These are phyloP conservation scores for Pimephales promelas DNA, from an alignment of 2,113 vertebrate species.

Conservation along the genomic window DNA sequence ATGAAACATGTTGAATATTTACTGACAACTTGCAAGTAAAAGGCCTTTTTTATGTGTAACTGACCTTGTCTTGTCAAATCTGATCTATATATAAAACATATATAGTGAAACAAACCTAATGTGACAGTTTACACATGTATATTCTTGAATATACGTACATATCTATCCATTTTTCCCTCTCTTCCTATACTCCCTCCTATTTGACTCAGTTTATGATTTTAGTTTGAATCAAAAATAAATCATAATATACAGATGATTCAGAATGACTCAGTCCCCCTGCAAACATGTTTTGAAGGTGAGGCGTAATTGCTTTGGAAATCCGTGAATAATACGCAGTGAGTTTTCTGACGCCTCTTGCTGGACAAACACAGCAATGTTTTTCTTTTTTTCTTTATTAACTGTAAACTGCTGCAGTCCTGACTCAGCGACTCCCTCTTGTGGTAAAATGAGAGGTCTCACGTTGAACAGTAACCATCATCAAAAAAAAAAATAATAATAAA, in stretches of 20 bases:
- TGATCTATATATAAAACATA: slow-evolving; percentile 68
- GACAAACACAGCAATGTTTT: slow-evolving; percentile 4
- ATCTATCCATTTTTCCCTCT: slow-evolving; percentile 47
- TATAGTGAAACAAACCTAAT: slow-evolving; percentile 64
- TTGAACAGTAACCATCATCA: neutral
- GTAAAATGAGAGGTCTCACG: neutral
- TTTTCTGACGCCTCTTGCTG: slow-evolving; percentile 14
- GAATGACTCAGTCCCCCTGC: slow-evolving; percentile 20
- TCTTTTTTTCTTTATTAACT: neutral
- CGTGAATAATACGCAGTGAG: neutral
- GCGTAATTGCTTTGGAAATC: neutral
- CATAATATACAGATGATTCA: slow-evolving; percentile 15
- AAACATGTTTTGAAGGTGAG: slow-evolving; percentile 35
- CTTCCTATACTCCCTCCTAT: slow-evolving; percentile 43
- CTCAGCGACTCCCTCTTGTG: slow-evolving; percentile 25
- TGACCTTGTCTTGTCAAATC: slow-evolving; percentile 57
- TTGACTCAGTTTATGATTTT: slow-evolving; percentile 11
- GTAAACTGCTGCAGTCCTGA: slow-evolving; percentile 20
- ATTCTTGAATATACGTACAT: slow-evolving; percentile 61
- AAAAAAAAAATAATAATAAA: neutral
- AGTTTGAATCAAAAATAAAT: slow-evolving; percentile 10
- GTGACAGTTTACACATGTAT: slow-evolving; percentile 65
- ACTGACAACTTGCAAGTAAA: too few species aligned
- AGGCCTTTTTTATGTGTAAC: slow-evolving; percentile 18
- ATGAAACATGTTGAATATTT: too few species aligned